These are phyloP conservation scores for Parapsyche elsis DNA, from an alignment of 1,140 invertebrate genomes.

Conservation along the genomic window DNA sequence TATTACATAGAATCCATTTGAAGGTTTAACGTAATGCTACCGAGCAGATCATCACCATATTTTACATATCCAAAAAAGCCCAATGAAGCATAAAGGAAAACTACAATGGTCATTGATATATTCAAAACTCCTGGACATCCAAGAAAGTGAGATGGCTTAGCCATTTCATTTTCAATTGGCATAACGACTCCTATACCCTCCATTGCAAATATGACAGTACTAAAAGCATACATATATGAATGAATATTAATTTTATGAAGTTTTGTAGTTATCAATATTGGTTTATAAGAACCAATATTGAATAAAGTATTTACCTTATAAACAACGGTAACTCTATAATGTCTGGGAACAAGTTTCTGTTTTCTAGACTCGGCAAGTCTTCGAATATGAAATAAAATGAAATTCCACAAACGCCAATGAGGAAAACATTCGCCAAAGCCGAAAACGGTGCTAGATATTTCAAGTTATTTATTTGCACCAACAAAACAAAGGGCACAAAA, in stretches of 20 bases:
- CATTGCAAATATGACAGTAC: conserved; percentile 83
- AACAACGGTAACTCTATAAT: conserved; percentile 71
- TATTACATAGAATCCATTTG: conserved; percentile 71
- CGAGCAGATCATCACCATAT: conserved; percentile 75
- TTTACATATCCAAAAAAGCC: conserved; percentile 87
- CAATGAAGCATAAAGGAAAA: conserved; percentile 77
- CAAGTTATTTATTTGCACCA: conserved; percentile 75
- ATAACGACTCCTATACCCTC: conserved; percentile 86
- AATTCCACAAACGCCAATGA: conserved; percentile 76
- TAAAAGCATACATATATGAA: conserved; percentile 80
- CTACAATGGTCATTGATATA: conserved; percentile 82
- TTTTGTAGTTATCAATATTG: conserved; percentile 26
- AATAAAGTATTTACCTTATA: conserved; percentile 70
- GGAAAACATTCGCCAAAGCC: conserved; percentile 75
- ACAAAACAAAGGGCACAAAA: conserved; percentile 69
- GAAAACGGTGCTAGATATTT: conserved; percentile 83
- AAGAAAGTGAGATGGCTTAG: conserved; percentile 79
- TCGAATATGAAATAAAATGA: conserved; percentile 79
- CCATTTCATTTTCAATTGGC: conserved; percentile 91
- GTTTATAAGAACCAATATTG: too few relatives aligned
- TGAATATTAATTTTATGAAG: conserved; percentile 61
- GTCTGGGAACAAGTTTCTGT: conserved; percentile 66
- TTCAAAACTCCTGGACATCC: conserved; percentile 87
- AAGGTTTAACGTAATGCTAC: conserved; percentile 80
- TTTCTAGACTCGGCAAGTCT: conserved; percentile 65